Evolutionary conservation across 2,888 invertebrate species (phyloP), one percentile per base, ranked within the genome.

Genomic region (Meghimatium bilineatum): DNA sequence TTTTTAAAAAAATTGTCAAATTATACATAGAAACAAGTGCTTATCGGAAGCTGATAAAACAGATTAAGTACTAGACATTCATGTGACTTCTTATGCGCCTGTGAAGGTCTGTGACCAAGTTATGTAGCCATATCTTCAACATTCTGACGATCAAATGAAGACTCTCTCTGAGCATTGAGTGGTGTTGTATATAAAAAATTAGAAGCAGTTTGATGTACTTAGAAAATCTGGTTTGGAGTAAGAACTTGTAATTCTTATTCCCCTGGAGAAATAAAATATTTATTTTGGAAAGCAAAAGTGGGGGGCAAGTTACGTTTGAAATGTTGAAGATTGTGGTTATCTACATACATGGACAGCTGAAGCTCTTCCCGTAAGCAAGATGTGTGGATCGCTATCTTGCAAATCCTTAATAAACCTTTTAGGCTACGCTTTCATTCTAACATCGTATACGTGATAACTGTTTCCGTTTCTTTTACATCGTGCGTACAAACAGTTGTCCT

Each of bases 241-340:
- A 72, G 49, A 72, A 29, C n/a, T 10, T 38, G 20, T 26, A 20
- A 23, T 3, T 38, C 23, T 69, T 56, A 34, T 34, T 14, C 12
- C 29, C 36, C 36, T 69, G n/a, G n/a, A 44, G 12, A 44, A 44
- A 44, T 12, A 12, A n/a, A 44, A 44, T 44, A 44, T 44, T 44
- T 44, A 44, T 44, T 44, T 12, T 44, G 44, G 44, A 72, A 72
- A 72, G 72, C 72, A 72, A 72, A 72, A 72, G 72, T 72, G 44
- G 72, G 34, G 49, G 44, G 44, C 44, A 14, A 49, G n/a, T 49
- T 49, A 44, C 72, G 10, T 44, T 72, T 44, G 12, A 72, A 49
- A 72, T 44, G 49, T 49, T 44, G 38, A 44, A 49, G 72, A 72
- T 72, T 49, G 44, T 49, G 1, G 20, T 72, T 72, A 72, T 72